These are phyloP conservation scores for Lithodes maja DNA, from an alignment of 2,888 invertebrate genomes.

Conservation along the genomic window DNA sequence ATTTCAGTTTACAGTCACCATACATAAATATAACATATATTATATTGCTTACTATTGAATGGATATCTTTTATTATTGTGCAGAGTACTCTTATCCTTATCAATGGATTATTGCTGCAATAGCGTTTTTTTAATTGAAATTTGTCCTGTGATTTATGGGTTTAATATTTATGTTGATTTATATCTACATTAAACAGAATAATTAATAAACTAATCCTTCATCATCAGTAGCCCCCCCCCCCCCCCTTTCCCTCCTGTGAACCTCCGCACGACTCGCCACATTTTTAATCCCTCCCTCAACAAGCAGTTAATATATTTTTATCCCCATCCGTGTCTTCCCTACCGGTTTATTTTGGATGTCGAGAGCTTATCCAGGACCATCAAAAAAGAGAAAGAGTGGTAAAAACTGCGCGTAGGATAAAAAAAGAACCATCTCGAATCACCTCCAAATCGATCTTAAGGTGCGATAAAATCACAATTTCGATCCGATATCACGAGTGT, in stretches of 20 bases:
- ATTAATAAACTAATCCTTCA: too few species aligned
- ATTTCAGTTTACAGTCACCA: too few species aligned
- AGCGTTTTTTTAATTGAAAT: too few species aligned
- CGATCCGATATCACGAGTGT: not conserved
- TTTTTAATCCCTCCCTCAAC: conserved; percentile 1
- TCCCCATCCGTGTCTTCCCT: not conserved
- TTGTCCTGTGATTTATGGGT: too few species aligned
- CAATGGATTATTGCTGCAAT: too few species aligned
- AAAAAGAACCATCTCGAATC: not conserved
- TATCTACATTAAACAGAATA: too few species aligned
- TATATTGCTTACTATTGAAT: too few species aligned
- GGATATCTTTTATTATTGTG: too few species aligned
- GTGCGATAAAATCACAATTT: not conserved
- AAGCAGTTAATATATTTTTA: not conserved
- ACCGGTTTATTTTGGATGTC: not conserved
- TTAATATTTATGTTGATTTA: too few species aligned
- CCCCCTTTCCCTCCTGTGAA: not conserved
- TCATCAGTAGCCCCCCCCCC: not conserved
- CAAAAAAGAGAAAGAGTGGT: not conserved
- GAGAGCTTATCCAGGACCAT: not conserved
- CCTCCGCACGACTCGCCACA: not conserved
- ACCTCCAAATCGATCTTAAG: conserved; percentile 1
- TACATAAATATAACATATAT: too few species aligned
- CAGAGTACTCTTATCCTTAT: too few species aligned
- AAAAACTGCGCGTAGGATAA: not conserved